Evolutionary conservation across 2,888 invertebrate genomes (phyloP), one percentile per base, ranked within the genome.

Genomic region (Heliconius aoede): DNA sequence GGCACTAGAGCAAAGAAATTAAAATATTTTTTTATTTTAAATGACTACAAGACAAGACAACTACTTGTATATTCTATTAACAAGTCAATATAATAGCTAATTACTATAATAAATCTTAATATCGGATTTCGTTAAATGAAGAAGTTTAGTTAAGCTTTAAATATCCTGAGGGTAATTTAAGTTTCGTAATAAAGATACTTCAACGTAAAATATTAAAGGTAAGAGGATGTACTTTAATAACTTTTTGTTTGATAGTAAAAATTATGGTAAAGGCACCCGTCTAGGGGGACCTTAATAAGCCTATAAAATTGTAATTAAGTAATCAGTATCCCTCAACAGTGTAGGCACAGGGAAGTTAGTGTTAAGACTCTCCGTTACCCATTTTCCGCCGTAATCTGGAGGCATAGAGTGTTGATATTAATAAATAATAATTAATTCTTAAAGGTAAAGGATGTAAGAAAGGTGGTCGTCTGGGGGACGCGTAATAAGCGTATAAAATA

Each of bases 211-310:
- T 71, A 64, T 77, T 73, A 40, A 72, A 58, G 78, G 58, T 60
- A 30, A 72, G 71, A 79, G 61, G 71, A 76, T 74, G 75, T 72
- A 77, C 76, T 79, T 46, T 76, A 79, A 80, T 77, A 80, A 78
- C 80, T 78, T 80, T 40, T 78, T 78, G 78, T 73, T 78, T 79
- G 80, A 78, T 79, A 79, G 77, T 82, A 81, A 81, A 82, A 78
- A 82, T 78, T 79, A 78, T 68, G 74, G 72, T 58, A 77, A 78
- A 76, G 75, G 76, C 74, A 73, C 71, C 7, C 67, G 71, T 77
- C 61, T 74, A 60, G 58, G 68, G 76, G 68, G 64, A 76, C 72
- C 67, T 65, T 55, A n/a, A n/a, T 46, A 46, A 46, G 21, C 8
- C 21, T 7, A 21, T 46, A 46, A 46, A 46, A 46, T 46, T 8